Evolutionary conservation across 2,113 vertebrate species (phyloP), one percentile per base, ranked within the genome.

Genomic region (Centropus unirufus): DNA sequence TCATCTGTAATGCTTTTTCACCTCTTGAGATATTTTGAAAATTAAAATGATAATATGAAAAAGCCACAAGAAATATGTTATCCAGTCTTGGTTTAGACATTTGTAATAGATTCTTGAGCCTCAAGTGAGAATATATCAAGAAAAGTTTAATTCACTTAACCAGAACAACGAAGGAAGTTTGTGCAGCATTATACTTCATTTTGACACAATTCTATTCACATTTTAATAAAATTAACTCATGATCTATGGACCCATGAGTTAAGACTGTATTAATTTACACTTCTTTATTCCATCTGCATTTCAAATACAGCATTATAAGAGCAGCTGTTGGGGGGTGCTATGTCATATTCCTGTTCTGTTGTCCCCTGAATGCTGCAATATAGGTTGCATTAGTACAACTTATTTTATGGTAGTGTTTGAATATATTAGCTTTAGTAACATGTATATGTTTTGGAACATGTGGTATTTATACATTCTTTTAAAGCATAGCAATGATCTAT

Each of bases 1-100:
- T 87, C 12, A 47, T 89, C 55, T 74, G 85, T 55, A 88, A 21
- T 85, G 39, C 24, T 55, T 96, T 87, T 89, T 92, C 52, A 96
- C 52, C 69, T 96, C 73, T 59, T 83, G 87, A 96, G 90, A 86
- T 83, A 70, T 77, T 93, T 95, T 91, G 67, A 30, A 92, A 96
- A 95, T 92, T 83, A 70, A 92, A 91, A 94, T 83, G 40, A 69
- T 94, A 77, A 74, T 80, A 55, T 69, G 55, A 74, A 93, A 83
- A 85, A 94, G 26, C 22, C 90, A 82, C 44, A 92, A 93, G 70
- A 83, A 61, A 40, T 91, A 84, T 24, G 29, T 95, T 93, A 92
- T 44, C 57, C 54, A 49, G 42, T 77, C 67, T 83, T 94, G 47
- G 16, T 80, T 95, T 90, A 90, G 84, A 57, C 57, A 57, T 92